A percentile compares a stretch with the other conserved stretches of the same genome.
phyloP scores from a whole-genome alignment of 2,888 invertebrate species.

The Gymnocheta viridis region DNA sequence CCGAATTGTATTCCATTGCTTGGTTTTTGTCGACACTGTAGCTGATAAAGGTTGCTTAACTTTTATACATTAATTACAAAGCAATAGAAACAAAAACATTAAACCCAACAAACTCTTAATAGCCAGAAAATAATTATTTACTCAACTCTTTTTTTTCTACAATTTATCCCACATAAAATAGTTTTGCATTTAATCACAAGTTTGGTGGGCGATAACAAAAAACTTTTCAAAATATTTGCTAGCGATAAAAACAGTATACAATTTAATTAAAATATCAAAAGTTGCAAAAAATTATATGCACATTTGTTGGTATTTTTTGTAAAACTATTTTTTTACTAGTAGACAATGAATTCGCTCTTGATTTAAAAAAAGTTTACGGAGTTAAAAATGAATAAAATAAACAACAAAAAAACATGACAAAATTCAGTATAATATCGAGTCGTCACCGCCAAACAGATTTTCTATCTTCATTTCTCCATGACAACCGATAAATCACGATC shows the following conservation, averaged over 20 bases:
- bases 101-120: slow-evolving; percentile 12
- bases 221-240: not conserved
- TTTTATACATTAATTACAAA: not conserved
- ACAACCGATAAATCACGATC: too few species aligned
- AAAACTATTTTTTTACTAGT: not conserved
- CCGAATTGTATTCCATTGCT: too few species aligned
- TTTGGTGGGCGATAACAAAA: slow-evolving; percentile 20
- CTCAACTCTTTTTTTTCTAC: not conserved
- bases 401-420: too few species aligned
- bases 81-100: not conserved
- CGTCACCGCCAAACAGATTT: too few species aligned
- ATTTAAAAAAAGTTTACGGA: too few species aligned
- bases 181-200: slow-evolving; percentile 32
- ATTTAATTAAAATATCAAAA: slow-evolving; percentile 52
- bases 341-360: not conserved
- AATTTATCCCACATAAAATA: not conserved
- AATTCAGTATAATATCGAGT: too few species aligned
- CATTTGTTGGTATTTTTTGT: not conserved
- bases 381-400: too few species aligned
- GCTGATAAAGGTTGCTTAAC: not conserved
- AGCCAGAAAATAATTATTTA: not conserved
- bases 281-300: not conserved
- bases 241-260: slow-evolving; percentile 22
- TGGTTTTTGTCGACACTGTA: not conserved
- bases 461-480: too few species aligned